phyloP scores from a whole-genome alignment of 2,113 vertebrate species.

The Thalassarche chlororhynchos region DNA sequence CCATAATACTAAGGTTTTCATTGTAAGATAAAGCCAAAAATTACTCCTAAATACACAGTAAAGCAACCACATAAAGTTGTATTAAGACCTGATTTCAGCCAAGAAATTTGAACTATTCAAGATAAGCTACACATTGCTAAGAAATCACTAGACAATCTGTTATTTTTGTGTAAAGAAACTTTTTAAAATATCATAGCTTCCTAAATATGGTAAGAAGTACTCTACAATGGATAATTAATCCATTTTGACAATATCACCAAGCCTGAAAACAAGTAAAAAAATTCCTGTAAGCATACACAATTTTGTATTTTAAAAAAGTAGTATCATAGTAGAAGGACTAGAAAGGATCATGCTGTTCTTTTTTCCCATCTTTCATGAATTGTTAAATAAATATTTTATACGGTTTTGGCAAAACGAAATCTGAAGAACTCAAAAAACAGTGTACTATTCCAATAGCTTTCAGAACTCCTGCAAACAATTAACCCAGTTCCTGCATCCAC shows the following conservation, averaged over 20 bases:
- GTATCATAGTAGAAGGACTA: not conserved
- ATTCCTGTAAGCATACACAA: not conserved
- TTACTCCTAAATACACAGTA: not conserved
- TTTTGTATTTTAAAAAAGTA: not conserved
- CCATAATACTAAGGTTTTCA: not conserved
- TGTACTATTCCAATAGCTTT: slow-evolving; percentile 10
- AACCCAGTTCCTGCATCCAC: slow-evolving; percentile 47
- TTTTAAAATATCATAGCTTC: not conserved
- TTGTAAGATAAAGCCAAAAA: not conserved
- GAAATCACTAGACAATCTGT: not conserved
- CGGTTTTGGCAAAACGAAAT: not conserved
- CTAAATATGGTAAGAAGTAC: not conserved
- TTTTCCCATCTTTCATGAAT: not conserved
- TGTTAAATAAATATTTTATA: slow-evolving; percentile 13
- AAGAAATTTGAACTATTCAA: not conserved
- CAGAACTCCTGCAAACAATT: slow-evolving; percentile 65
- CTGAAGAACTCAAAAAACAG: slow-evolving; percentile 18
- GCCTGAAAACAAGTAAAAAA: not conserved
- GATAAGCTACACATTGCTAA: not conserved
- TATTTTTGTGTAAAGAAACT: not conserved
- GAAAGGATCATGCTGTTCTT: not conserved
- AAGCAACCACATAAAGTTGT: not conserved
- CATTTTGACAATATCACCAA: not conserved
- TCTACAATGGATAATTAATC: not conserved
- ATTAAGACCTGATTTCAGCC: not conserved